Percentiles rank a stretch among this genome's conserved stretches.
These are phyloP conservation scores for Bubo scandiacus DNA, from an alignment of 2,113 vertebrate species.

Conservation along the genomic window DNA sequence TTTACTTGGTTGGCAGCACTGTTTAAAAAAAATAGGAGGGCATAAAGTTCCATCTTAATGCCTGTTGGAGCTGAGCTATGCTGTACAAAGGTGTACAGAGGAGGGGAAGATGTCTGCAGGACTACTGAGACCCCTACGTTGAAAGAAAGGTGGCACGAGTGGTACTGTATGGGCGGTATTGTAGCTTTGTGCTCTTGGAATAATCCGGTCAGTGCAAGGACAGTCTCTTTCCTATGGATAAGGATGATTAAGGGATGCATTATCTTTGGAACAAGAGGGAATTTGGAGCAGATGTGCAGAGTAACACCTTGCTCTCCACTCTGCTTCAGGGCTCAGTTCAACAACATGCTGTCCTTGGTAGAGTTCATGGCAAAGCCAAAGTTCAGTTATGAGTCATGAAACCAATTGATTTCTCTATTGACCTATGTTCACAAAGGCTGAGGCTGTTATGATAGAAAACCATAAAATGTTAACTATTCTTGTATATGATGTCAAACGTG, in stretches of 20 bases:
- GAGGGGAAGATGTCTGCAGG: background rate
- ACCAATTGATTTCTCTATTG: background rate
- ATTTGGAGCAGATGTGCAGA: background rate
- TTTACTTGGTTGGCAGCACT: background rate
- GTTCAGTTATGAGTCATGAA: background rate
- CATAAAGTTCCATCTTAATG: background rate
- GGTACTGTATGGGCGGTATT: background rate
- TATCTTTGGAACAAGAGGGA: background rate
- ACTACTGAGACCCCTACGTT: background rate
- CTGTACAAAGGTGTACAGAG: background rate
- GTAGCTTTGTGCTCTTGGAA: background rate
- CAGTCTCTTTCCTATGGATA: background rate
- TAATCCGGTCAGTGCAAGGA: accelerated
- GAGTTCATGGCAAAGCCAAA: background rate
- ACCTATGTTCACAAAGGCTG: background rate
- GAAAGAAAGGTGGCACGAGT: background rate
- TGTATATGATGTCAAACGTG: background rate
- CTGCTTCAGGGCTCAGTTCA: background rate
- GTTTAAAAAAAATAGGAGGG: background rate
- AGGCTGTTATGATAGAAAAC: background rate
- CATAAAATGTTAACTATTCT: background rate
- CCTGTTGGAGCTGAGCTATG: background rate
- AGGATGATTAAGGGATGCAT: background rate
- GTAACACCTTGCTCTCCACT: background rate
- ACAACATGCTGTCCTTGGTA: background rate